These are phyloP conservation scores for Spisula subtruncata DNA, from an alignment of 2,888 invertebrate genomes.

Conservation along the genomic window DNA sequence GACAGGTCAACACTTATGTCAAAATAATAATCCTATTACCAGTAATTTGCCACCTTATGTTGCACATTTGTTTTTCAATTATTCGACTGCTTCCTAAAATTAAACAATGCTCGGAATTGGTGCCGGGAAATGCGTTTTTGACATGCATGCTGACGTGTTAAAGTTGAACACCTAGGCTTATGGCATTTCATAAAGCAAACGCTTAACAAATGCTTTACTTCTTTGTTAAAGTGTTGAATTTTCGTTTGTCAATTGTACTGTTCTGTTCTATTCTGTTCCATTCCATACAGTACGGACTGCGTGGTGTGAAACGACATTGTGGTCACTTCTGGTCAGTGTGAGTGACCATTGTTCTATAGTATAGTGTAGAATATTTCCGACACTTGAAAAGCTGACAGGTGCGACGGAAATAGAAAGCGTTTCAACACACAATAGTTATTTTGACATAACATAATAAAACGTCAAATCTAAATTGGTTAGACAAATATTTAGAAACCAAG, in stretches of 20 bases:
- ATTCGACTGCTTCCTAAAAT: slow-evolving; percentile 12
- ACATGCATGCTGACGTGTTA: background rate
- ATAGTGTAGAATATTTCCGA: slow-evolving; percentile 12
- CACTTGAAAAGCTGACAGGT: slow-evolving; percentile 41
- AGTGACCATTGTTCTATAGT: slow-evolving; percentile 16
- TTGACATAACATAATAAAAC: slow-evolving; percentile 27
- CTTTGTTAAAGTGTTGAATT: no score
- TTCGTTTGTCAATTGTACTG: background rate
- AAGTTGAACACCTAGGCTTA: background rate
- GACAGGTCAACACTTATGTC: slow-evolving; percentile 19
- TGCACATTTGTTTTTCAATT: background rate
- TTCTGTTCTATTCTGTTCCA: background rate
- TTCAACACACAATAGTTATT: slow-evolving; percentile 26
- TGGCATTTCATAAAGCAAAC: slow-evolving; percentile 5
- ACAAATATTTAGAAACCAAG: background rate
- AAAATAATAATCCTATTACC: slow-evolving; percentile 7
- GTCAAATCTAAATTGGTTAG: slow-evolving; percentile 7
- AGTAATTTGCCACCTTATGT: background rate
- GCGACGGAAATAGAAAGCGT: slow-evolving; percentile 39
- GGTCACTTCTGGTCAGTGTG: slow-evolving; percentile 29
- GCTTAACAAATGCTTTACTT: no score
- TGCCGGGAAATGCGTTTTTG: background rate
- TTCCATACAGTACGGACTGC: background rate
- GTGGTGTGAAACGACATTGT: slow-evolving; percentile 34
- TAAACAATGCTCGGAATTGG: background rate